Base-by-base conservation (phyloP, 1,140 invertebrate species). In the Armadillidium nasatum region DNA sequence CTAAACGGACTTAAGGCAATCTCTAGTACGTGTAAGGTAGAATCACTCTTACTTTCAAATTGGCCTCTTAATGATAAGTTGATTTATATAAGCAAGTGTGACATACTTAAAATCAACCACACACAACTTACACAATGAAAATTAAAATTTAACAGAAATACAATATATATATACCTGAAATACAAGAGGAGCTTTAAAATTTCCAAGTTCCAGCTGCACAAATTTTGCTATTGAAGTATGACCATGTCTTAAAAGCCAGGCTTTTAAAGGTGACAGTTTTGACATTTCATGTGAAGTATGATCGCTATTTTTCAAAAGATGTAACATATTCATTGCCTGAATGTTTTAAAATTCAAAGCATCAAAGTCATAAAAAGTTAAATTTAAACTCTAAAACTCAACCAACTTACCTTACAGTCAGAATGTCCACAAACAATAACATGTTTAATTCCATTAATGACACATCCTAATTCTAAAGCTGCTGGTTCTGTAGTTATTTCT, bases 391-490 rank as follows among this genome's bases (percentile, higher is more conserved):
- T 69, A 11, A 70, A n/a, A 44, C n/a, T 10, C 0, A 43, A 21
- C 11, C 44, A 69, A 80, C 80, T 79, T 83, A 89, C 89, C 85
- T 98, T 98, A 84, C 96, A 98, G 85, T 98, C 96, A 69, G 95
- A 97, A 84, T 98, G 96, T 0, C 96, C 96, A 83, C 95, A 97
- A 13, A 98, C 94, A 78, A 98, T 94, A 70, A 98, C 90, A 84
- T 98, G 94, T 74, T 91, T 88, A 69, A 98, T 95, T 82, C 94
- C 90, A 83, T 97, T 96, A n/a, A 95, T 88, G n/a, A 44, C 89
- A 84, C 95, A 97, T 43, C 93, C 94, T 46, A 98, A 87, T 86
- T 98, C 96, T 78, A 98, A 85, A 10, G 95, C 95, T 13, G 94
- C 96, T 11, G 95, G 94, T 87, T 98, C 96, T 81, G 95, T 96